These are phyloP conservation scores for Aphidoletes aphidimyza DNA, from an alignment of 2,888 invertebrate species.

Conservation along the genomic window DNA sequence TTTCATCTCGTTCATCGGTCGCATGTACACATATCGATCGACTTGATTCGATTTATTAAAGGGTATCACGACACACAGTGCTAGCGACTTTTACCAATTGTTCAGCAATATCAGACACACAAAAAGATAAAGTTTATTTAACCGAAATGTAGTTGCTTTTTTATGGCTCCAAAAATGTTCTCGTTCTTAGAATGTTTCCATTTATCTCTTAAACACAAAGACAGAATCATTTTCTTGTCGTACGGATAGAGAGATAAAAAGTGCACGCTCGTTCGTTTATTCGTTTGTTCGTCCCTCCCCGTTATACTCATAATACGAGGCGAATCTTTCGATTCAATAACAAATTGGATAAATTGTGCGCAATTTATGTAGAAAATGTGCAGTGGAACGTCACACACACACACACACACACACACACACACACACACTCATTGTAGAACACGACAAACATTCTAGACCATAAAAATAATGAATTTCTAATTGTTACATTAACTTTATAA, in stretches of 20 bases:
- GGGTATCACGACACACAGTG: neutral
- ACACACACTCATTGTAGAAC: neutral
- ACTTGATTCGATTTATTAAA: conserved; percentile 32
- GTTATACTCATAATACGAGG: neutral
- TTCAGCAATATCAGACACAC: neutral
- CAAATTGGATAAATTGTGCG: conserved; percentile 32
- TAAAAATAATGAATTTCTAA: conserved; percentile 54
- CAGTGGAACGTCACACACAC: too few relatives aligned
- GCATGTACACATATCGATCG: neutral
- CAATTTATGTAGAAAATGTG: conserved; percentile 14
- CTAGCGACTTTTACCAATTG: neutral
- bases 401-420: too few relatives aligned
- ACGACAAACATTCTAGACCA: conserved; percentile 32
- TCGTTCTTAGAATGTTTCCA: too few relatives aligned
- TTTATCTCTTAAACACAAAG: too few relatives aligned
- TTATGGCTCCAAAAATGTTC: too few relatives aligned
- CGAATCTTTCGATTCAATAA: neutral
- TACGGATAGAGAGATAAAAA: neutral
- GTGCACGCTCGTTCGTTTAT: too few relatives aligned
- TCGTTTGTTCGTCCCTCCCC: too few relatives aligned
- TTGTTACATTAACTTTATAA: conserved; percentile 53
- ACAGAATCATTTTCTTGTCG: too few relatives aligned
- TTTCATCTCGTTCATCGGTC: neutral
- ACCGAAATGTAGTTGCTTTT: conserved; percentile 4
- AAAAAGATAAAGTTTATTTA: conserved; percentile 10